phyloP scores from a whole-genome alignment of 2,888 invertebrate genomes.

The Diplazon laetatorius region DNA sequence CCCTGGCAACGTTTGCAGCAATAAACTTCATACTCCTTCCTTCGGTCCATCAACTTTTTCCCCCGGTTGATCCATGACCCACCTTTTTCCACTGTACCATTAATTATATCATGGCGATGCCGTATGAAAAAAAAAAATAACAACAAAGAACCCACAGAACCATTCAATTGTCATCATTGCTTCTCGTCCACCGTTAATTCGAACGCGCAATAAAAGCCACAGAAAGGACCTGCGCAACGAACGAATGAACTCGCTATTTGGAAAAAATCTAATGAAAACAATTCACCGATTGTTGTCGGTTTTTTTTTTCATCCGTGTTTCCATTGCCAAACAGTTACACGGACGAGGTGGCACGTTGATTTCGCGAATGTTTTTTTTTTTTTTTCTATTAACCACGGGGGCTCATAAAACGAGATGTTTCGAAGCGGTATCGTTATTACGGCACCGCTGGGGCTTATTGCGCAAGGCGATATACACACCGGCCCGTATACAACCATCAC shows the following conservation, averaged over 20 bases:
- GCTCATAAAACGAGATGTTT: constrained; percentile 55
- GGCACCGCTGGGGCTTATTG: constrained; percentile 48
- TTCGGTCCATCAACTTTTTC: neutral
- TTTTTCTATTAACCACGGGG: constrained; percentile 44
- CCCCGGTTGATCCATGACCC: neutral
- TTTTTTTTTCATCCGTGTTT: neutral
- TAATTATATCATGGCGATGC: neutral
- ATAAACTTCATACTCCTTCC: constrained; percentile 2
- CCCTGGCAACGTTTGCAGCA: neutral
- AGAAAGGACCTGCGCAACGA: neutral
- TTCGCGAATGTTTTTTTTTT: constrained; percentile 10
- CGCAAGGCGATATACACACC: constrained; percentile 39
- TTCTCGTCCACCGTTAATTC: neutral
- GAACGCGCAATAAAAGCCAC: neutral
- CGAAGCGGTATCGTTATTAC: constrained; percentile 57
- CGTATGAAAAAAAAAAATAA: neutral
- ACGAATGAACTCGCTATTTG: neutral
- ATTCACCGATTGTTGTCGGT: neutral
- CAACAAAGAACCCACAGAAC: neutral
- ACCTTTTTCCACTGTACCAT: neutral
- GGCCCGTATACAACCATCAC: constrained; percentile 18
- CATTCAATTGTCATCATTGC: neutral
- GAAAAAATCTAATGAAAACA: neutral
- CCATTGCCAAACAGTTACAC: neutral
- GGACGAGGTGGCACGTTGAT: neutral